These are phyloP conservation scores for Micrastur ruficollis DNA, from an alignment of 2,797 vertebrate genomes.

Conservation along the genomic window DNA sequence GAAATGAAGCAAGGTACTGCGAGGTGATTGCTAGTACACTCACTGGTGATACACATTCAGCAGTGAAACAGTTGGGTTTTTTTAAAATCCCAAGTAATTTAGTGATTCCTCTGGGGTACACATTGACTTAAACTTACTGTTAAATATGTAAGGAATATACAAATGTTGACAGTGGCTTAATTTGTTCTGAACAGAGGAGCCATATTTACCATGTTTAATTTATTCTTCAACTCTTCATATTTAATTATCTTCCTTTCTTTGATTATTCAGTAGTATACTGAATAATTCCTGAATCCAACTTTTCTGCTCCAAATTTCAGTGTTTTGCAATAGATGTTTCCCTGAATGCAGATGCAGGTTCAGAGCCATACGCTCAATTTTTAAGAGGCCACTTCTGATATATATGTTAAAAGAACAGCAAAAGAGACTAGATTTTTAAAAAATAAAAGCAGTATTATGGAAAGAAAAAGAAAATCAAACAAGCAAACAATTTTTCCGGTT, in stretches of 20 bases:
- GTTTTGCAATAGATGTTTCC: background rate
- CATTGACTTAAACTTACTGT: background rate
- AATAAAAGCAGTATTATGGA: background rate
- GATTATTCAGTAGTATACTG: background rate
- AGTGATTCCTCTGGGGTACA: background rate
- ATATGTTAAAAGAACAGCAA: background rate
- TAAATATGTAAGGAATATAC: background rate
- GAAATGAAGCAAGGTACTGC: background rate
- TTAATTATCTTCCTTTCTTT: background rate
- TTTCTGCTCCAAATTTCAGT: background rate
- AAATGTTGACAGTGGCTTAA: background rate
- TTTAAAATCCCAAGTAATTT: background rate
- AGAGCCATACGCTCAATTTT: background rate
- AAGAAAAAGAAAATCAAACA: background rate
- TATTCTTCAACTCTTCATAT: background rate
- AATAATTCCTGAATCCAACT: background rate
- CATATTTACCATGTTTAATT: background rate
- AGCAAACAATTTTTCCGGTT: conserved; percentile 1
- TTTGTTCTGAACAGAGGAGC: background rate
- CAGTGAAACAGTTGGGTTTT: background rate
- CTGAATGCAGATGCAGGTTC: background rate
- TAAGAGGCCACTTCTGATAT: background rate
- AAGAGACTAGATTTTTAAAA: background rate
- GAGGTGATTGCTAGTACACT: background rate
- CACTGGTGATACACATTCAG: background rate